phyloP scores from a whole-genome alignment of 2,888 invertebrate species.

The Cerastoderma edule region DNA sequence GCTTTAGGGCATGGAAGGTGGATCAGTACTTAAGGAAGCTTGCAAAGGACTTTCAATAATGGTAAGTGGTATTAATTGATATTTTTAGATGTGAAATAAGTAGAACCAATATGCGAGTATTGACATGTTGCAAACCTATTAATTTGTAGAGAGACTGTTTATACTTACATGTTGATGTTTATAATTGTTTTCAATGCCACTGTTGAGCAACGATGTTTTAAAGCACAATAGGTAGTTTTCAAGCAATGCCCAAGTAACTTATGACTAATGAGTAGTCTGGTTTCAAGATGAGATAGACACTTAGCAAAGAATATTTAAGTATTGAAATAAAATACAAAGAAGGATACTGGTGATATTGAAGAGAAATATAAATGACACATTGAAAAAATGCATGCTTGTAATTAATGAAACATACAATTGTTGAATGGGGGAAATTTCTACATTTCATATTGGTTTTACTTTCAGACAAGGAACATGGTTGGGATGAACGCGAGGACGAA shows the following conservation, averaged over 20 bases:
- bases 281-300: background rate
- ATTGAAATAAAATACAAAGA: background rate
- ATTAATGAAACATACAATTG: background rate
- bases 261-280: background rate
- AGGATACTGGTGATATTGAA: too few species aligned
- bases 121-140: too few species aligned
- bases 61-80: slow-evolving; percentile 48
- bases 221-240: too few species aligned
- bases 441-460: slow-evolving; percentile 11
- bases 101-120: background rate
- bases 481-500: slow-evolving; percentile 49
- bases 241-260: background rate
- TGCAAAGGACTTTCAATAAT: slow-evolving; percentile 66
- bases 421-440: background rate
- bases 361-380: too few species aligned
- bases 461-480: slow-evolving; percentile 46
- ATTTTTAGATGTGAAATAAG: background rate
- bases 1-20: slow-evolving; percentile 58
- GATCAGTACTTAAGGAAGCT: slow-evolving; percentile 61
- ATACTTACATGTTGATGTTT: background rate
- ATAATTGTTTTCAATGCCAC: background rate
- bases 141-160: background rate
- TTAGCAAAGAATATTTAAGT: background rate
- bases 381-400: slow-evolving; percentile 1
- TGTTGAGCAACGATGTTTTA: background rate